Conservation (phyloP, 2,797 vertebrate species). For the Oreortyx pictus region DNA sequence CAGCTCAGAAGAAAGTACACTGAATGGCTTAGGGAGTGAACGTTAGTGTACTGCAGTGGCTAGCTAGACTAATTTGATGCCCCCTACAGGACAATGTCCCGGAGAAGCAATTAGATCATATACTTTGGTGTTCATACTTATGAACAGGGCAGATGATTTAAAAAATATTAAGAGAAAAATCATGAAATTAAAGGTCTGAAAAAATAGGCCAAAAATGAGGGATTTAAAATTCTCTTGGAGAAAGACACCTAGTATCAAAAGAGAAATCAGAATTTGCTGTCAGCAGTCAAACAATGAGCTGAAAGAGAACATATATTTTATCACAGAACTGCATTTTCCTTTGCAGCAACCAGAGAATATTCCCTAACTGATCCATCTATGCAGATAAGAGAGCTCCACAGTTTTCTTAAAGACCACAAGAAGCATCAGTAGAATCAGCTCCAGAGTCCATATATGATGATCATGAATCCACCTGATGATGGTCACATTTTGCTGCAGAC, state of each 20-base stretch:
- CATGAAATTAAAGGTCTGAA: neutral
- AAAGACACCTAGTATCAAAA: neutral
- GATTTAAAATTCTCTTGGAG: neutral
- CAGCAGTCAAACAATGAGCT: neutral
- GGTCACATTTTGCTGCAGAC: neutral
- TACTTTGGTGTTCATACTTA: neutral
- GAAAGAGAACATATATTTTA: neutral
- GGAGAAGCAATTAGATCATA: neutral
- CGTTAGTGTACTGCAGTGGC: neutral
- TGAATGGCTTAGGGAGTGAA: neutral
- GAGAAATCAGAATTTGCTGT: neutral
- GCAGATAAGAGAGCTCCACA: neutral
- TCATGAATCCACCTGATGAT: neutral
- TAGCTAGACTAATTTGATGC: fast-evolving
- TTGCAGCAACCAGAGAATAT: neutral
- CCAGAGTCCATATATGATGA: neutral
- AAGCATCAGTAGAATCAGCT: neutral
- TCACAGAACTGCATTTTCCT: neutral
- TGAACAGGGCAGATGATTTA: neutral
- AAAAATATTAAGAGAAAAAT: neutral
- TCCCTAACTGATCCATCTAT: neutral
- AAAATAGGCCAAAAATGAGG: neutral
- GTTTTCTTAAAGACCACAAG: neutral
- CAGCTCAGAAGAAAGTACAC: neutral
- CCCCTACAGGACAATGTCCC: neutral